Base-by-base conservation (phyloP, 2,888 invertebrate species). In the Tanypteryx hageni region DNA sequence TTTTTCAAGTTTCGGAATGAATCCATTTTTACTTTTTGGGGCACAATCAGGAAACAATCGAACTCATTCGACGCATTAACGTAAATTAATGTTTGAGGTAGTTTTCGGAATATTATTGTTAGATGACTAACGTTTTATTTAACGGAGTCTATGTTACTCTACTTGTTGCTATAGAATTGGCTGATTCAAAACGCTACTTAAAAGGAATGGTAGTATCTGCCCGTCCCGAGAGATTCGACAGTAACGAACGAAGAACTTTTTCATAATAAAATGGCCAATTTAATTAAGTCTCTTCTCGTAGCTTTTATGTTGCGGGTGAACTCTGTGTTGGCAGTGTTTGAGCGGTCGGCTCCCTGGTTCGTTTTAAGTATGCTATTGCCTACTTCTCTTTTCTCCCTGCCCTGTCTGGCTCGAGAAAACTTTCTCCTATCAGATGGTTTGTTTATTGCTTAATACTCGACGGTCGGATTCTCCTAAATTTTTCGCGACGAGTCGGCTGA, bases 361-460 rank as follows among this genome's bases (percentile, higher is more conserved):
- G 76, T 22, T 68, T 68, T n/a, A 68, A 68, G 68, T 68, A n/a
- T 68, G 68, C 22, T 76, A 22, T 27, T 22, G 76, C 76, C 76
- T 76, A 76, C 76, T 76, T 76, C 76, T 22, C 22, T 76, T 76
- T 76, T 68, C n/a, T 22, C 61, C 68, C 44, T n/a, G 44, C 89
- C 89, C 68, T 86, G 86, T 86, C 86, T 86, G 86, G 59, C 85
- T 57, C 61, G 86, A 14, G 86, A 44, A 89, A 89, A 89, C 89
- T 89, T 89, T 89, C 89, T 89, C 89, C 64, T 64, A 64, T 89
- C 61, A 89, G 61, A 89, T 89, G 89, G 89, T 89, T 89, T 89
- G 89, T 64, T 89, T 89, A 89, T 89, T 89, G 89, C 89, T 89
- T 89, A 89, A 89, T 89, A 64, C 89, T 27, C 61, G 44, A 64